Base-by-base conservation (phyloP, 2,797 vertebrate genomes). In the Pseudopleuronectes americanus region DNA sequence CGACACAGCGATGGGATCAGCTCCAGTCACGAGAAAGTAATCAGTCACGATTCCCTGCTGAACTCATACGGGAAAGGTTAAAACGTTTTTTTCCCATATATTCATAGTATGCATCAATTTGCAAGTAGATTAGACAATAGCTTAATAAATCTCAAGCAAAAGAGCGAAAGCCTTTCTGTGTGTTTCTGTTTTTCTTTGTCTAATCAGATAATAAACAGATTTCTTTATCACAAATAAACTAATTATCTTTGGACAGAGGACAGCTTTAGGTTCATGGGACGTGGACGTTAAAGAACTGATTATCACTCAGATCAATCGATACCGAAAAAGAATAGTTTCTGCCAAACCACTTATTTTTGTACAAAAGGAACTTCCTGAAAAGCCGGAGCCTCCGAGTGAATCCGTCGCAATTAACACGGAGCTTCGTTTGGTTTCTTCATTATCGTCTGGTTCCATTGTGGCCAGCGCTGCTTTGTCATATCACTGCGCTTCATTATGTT, bases 401-500 rank as follows among this genome's bases (percentile, higher is more conserved):
- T 80, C 60, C 19, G 19, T 49, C 68, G 56, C 54, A 68, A 57
- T 64, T 59, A 62, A 61, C n/a, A 59, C 8, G 17, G 57, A 68
- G 53, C 23, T 52, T 65, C 54, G 36, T 69, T 71, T 33, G 22
- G 33, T n/a, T 13, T 64, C 57, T n/a, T 21, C 59, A 64, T 64
- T 71, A 76, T 79, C 13, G 1, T 36, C 68, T 74, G 6, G 8
- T 61, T 17, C 57, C 53, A 64, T 70, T 80, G 77, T 75, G 28
- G 28, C 60, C 4, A 10, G n/a, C 58, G 65, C 59, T 71, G 24
- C 51, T 73, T 70, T 84, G 76, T 75, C 31, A 0, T 52, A 76
- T 79, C 73, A 22, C 53, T n/a, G 58, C 51, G 28, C 36, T 68
- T 88, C 77, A 79, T 86, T 83, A 76, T 81, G 57, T 78, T 74